phyloP scores from a whole-genome alignment of 2,888 invertebrate species.

The Oeneis ivallda region DNA sequence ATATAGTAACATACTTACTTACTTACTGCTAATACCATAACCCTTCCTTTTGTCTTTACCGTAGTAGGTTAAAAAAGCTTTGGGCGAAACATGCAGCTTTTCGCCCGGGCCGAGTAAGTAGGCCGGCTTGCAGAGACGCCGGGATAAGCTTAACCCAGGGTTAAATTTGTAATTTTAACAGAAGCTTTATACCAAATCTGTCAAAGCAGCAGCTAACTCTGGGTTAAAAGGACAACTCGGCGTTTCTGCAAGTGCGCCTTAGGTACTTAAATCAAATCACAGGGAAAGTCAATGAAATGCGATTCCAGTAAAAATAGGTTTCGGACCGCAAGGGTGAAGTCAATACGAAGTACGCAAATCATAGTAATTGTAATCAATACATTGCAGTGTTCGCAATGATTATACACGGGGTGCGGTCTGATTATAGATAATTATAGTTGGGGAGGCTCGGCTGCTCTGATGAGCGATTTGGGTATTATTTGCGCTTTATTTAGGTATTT shows the following conservation, averaged over 20 bases:
- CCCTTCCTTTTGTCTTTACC: no score
- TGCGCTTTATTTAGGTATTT: conserved; percentile 85
- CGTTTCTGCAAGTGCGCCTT: no score
- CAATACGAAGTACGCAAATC: conserved; percentile 46
- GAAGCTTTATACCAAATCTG: no score
- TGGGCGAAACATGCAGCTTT: conserved; percentile 38
- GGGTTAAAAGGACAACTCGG: no score
- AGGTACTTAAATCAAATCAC: conserved; percentile 38
- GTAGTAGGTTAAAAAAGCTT: no score
- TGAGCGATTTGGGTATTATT: conserved; percentile 85
- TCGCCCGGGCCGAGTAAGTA: no score
- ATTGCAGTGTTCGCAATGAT: conserved; percentile 54
- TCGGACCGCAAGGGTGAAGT: conserved; percentile 41
- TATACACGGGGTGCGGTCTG: conserved; percentile 56
- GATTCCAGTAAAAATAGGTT: conserved; percentile 37
- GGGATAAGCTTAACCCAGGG: no score
- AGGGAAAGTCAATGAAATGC: conserved; percentile 32
- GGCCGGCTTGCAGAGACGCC: no score
- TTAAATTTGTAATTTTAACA: no score
- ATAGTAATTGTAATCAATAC: conserved; percentile 53
- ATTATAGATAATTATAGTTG: conserved; percentile 75
- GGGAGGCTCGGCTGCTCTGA: conserved; percentile 68
- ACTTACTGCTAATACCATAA: no score
- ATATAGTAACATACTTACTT: no score
- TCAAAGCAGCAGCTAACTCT: no score